phyloP scores from a whole-genome alignment of 2,888 invertebrate genomes.

The Agrochola lota region DNA sequence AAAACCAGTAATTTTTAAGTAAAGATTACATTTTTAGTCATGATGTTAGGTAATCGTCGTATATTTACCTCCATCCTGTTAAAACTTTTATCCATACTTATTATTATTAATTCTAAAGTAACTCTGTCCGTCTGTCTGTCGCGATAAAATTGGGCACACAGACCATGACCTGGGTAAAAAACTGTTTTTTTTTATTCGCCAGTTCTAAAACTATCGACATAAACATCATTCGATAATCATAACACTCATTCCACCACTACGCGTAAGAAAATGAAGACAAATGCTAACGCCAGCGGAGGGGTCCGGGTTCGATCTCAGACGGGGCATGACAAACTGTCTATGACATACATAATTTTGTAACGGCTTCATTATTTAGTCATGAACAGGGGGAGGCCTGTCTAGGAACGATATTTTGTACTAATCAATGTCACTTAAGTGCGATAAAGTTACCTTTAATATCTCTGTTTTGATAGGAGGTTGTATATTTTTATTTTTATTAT shows the following conservation, averaged over 20 bases:
- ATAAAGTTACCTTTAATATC: constrained; percentile 53
- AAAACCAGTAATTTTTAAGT: no score
- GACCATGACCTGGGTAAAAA: no score
- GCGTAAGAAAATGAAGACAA: constrained; percentile 88
- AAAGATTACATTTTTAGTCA: no score
- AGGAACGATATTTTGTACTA: constrained; percentile 63
- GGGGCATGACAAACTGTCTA: constrained; percentile 89
- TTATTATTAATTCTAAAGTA: no score
- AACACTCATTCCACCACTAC: constrained; percentile 63
- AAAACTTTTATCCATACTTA: no score
- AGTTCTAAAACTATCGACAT: constrained; percentile 16
- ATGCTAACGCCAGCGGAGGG: constrained; percentile 83
- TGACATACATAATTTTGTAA: constrained; percentile 89
- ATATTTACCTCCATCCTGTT: no score
- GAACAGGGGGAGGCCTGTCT: constrained; percentile 70
- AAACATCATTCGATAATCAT: not conserved
- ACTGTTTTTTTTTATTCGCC: no score
- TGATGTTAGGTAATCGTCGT: no score
- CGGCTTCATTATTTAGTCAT: constrained; percentile 85
- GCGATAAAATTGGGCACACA: no score
- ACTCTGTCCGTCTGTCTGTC: no score
- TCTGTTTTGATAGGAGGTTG: constrained; percentile 40
- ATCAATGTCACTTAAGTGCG: constrained; percentile 67
- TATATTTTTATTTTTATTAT: constrained; percentile 4
- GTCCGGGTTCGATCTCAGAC: constrained; percentile 83